Base-by-base conservation (phyloP, 2,113 vertebrate genomes). In the Desmodus rotundus region DNA sequence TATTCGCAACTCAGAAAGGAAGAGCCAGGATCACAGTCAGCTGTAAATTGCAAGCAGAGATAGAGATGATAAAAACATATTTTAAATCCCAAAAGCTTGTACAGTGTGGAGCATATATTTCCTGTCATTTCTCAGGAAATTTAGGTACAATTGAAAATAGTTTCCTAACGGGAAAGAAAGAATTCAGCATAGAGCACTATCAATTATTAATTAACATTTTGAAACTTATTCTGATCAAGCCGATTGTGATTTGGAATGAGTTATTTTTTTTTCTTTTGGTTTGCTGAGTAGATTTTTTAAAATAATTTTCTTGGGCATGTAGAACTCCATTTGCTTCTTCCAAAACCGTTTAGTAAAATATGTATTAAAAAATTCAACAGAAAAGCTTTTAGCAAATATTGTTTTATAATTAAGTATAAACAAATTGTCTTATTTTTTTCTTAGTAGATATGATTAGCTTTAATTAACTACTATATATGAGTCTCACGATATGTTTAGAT, bases 71-170 rank as follows among this genome's bases (percentile, higher is more conserved):
- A 81, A 96, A 82, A 47, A 80, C 17, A 67, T 92, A 95, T 94
- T 98, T 95, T 74, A 97, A 87, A 84, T 65, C 65, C 72, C 33
- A 91, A 88, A 12, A 76, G 83, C 87, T 89, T 91, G 31, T 80
- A 72, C 19, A 97, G 70, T 93, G 93, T 93, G 89, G 63, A 95
- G n/a, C 19, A 91, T 36, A 24, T 26, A 88, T 31, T 95, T 97
- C 31, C 43, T 93, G n/a, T 94, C 33, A 95, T 94, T 97, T 72
- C 72, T 83, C 83, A 43, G 47, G 88, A 97, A 85, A 96, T 74
- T 95, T 91, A 97, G 87, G 87, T 83, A 28, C 33, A 88, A 56
- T 97, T 98, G 43, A 90, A 96, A 97, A 96, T 85, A 95, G 87
- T 96, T 83, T 52, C 41, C 36, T 88, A 81, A 73, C 14, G 61